Conservation (phyloP, 2,888 invertebrate genomes). For the Trissolcus brochymenae region DNA sequence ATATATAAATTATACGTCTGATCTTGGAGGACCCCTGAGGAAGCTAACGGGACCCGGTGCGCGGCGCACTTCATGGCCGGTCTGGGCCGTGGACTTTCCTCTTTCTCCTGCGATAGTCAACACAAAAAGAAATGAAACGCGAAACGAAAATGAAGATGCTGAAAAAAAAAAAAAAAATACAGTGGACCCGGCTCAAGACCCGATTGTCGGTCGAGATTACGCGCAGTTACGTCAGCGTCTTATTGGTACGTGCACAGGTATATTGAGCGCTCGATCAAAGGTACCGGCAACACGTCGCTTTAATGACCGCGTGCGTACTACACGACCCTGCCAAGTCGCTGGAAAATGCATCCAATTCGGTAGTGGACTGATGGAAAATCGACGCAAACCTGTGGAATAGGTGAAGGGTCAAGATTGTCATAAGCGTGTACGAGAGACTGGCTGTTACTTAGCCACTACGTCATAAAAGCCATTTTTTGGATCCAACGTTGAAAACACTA, state of each 20-base stretch:
- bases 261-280: slow-evolving; percentile 72
- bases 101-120: slow-evolving; percentile 64
- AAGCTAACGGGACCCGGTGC: slow-evolving; percentile 70
- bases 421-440: too few relatives aligned
- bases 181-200: slow-evolving; percentile 20
- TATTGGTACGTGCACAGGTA: slow-evolving; percentile 71
- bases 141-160: slow-evolving; percentile 39
- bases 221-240: slow-evolving; percentile 73
- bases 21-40: slow-evolving; percentile 68
- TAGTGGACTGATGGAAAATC: neutral
- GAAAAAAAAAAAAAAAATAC: neutral
- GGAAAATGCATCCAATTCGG: neutral
- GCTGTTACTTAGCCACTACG: too few relatives aligned
- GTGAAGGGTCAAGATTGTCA: too few relatives aligned
- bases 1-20: slow-evolving; percentile 75
- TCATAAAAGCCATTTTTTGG: too few relatives aligned
- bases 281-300: slow-evolving; percentile 64
- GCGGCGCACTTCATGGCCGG: slow-evolving; percentile 60
- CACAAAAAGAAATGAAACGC: slow-evolving; percentile 33
- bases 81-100: slow-evolving; percentile 58
- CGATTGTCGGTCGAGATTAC: slow-evolving; percentile 71
- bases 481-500: too few relatives aligned
- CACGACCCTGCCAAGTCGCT: slow-evolving; percentile 2
- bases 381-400: neutral
- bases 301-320: slow-evolving; percentile 65